Base-by-base conservation (phyloP, 2,797 vertebrate genomes). In the Sitta carolinensis region DNA sequence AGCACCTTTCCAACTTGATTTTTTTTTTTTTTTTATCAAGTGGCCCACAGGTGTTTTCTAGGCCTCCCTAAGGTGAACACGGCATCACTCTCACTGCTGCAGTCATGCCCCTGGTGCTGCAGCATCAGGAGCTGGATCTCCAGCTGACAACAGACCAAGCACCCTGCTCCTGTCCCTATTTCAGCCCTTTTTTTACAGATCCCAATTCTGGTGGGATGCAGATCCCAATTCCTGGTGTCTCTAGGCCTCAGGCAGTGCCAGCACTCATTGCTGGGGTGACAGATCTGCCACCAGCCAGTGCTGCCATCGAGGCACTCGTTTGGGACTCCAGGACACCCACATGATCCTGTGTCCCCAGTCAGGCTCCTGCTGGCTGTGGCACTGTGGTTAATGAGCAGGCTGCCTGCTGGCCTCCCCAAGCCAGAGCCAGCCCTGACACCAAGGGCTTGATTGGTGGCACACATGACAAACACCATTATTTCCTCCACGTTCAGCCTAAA, bases 261-360 rank as follows among this genome's bases (percentile, higher is more conserved):
- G 62, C 4, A 3, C 45, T 89, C 30, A 45, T 43, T 67, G 61
- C 48, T 0, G 0, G 38, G 30, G 23, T 9, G 6, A 48, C 5
- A 7, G 66, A 83, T 58, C 30, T 21, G 5, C 17, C 63, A 5
- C 18, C 59, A 88, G 54, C 40, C 57, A 88, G 58, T 21, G 68
- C 38, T 3, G 2, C 29, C 4, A 8, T 27, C 0, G 0, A 91
- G 45, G 13, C 6, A 12, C 34, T 57, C 25, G 38, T 1, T 1
- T 7, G 15, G 29, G 64, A 75, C 77, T 88, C 76, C 38, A 82
- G 32, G 61, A 69, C 52, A 84, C 13, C 21, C 32, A 79, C 51
- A 48, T 10, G 54, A 68, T 70, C 32, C 50, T 18, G 2, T 1
- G 1, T 20, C 19, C 77, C 52, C 52, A 69, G 8, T 29, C 47